Evolutionary conservation across 2,113 vertebrate genomes (phyloP).

Genomic region (Notarius quadriscutis): DNA sequence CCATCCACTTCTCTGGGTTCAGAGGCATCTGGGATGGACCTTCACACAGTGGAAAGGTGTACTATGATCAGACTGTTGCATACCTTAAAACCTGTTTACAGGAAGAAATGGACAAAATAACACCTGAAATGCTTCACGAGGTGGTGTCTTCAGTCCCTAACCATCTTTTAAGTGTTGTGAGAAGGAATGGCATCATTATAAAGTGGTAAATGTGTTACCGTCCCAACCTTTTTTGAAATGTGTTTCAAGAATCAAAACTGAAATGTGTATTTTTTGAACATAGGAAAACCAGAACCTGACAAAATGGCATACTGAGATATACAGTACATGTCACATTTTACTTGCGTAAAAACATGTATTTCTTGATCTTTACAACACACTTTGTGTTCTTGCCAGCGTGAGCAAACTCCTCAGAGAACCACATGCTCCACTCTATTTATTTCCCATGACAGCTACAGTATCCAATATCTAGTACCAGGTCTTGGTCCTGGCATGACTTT

Average conservation of each 20-base stretch:
- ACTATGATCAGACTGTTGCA: neutral
- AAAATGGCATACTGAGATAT: neutral
- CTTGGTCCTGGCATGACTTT: constrained; percentile 7
- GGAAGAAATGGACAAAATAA: too few species aligned
- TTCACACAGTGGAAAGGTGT: too few species aligned
- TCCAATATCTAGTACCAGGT: constrained; percentile 49
- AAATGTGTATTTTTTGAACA: neutral
- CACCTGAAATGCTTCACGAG: too few species aligned
- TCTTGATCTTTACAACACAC: neutral
- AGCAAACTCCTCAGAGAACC: constrained; percentile 34
- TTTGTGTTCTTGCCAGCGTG: constrained; percentile 9
- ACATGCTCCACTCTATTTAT: constrained; percentile 61
- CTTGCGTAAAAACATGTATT: neutral
- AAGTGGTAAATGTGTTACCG: too few species aligned
- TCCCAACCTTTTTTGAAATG: too few species aligned
- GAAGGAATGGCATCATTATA: too few species aligned
- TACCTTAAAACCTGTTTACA: neutral
- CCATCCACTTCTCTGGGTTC: too few species aligned
- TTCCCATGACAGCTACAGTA: constrained; percentile 48
- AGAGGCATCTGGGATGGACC: too few species aligned
- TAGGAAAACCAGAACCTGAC: neutral
- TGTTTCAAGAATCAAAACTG: too few species aligned
- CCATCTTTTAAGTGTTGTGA: too few species aligned
- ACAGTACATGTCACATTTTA: neutral
- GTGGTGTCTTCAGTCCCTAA: too few species aligned